Evolutionary conservation across 2,888 invertebrate species (phyloP), one percentile per base, ranked within the genome.

Genomic region (Andrena hattorfiana): DNA sequence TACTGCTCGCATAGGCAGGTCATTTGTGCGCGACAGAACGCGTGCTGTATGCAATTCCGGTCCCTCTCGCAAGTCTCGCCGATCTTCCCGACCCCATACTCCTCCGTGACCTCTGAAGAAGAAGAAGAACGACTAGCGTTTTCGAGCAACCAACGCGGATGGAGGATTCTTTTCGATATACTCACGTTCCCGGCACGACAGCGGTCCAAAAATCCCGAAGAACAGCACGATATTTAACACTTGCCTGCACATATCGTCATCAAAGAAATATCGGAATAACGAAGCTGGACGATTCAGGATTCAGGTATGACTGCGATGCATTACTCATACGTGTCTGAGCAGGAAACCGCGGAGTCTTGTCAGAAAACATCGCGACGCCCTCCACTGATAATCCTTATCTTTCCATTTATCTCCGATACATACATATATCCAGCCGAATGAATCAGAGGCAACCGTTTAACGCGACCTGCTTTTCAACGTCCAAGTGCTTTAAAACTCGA

Each of bases 11-110:
- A 92, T 0, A 79, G 32, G 35, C 92, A 92, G 2, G 74, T 87
- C 16, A 35, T 69, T 72, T 92, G 92, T 4, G 54, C 67, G 7
- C 88, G 82, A 23, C 92, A 92, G 64, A 85, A 91, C 6, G 91
- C 89, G 28, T 91, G 60, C 2, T 68, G 3, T 26, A 92, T 89
- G 73, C 92, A 92, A 59, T 92, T 81, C 10, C 73, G 20, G 59
- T 92, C 91, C 56, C 89, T 86, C n/a, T 83, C 70, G 79, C 92
- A 92, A 6, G 35, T n/a, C 8, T 88, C 89, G 1, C 83, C 87
- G 23, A 91, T 66, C 62, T 81, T 87, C 1, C 63, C 60, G 0
- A 4, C 70, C 5, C 79, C 71, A 7, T n/a, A 20, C 13, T 56
- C 56, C 63, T 6, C 73, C 30, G 26, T 23, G 28, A 35, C 13